Base-by-base conservation (phyloP, 1,140 invertebrate genomes). In the Pemphigus obesinymphae region DNA sequence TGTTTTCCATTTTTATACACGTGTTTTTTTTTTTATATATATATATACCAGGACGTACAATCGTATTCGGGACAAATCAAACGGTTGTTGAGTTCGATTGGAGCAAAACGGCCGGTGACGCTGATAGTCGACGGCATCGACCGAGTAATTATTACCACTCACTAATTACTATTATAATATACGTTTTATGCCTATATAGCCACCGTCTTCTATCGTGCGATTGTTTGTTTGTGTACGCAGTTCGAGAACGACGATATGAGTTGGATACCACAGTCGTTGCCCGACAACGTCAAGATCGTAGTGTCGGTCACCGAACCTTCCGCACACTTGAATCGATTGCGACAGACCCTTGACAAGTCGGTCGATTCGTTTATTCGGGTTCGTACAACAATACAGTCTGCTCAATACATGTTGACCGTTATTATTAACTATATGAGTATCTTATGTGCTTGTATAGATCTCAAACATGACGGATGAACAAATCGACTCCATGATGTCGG, bases 61-160 rank as follows among this genome's bases (percentile, higher is more conserved):
- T 88, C 87, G 1, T 89, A 91, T 82, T 86, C 87, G 45, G 85
- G 87, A 75, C 86, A 89, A 10, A 86, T 92, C 68, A 88, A 87
- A 34, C 85, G 86, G 34, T 85, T 91, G 37, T 86, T 92, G 76
- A 85, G 85, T 2, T 89, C 89, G 53, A 87, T 89, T 58, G 89
- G 89, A 31, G 86, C 89, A 45, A 86, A 89, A 66, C 87, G 90
- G 34, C 43, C 90, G 15, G 85, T 93, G 58, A 88, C 94, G 50
- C 88, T 95, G 55, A 89, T 93, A 29, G 89, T 94, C 82, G 93
- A 94, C 85, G 93, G 92, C 0, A 86, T 94, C 10, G 93, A 94
- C 85, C 90, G 92, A 86, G 88, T 92, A 85, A 82, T 40, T 43
- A 45, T 43, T n/a, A 8, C n/a, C 63, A 26, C 20, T 40, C 4